A percentile compares a stretch with the other conserved stretches of the same genome.
Evolutionary conservation across 1,140 invertebrate genomes (phyloP).

Genomic region (Orchestia grillus): DNA sequence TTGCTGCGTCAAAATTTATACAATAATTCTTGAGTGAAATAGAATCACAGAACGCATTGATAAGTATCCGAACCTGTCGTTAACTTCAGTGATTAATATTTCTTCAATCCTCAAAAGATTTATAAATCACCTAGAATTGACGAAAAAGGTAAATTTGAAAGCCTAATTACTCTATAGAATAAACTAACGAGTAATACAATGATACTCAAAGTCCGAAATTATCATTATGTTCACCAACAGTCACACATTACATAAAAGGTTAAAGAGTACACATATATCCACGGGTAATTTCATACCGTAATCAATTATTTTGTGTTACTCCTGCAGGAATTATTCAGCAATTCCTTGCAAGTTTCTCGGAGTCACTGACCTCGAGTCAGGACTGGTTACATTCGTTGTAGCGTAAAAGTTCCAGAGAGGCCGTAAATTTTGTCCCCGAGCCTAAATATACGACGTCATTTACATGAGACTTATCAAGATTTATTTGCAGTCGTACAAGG

Average conservation of each 20-base stretch:
- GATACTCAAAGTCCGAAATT: neutral
- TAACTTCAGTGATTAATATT: neutral
- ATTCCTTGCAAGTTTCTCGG: neutral
- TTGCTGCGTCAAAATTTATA: no score
- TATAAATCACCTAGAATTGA: neutral
- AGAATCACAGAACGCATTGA: neutral
- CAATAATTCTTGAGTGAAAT: neutral
- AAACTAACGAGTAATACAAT: neutral
- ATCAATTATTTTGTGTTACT: neutral
- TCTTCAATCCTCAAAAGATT: neutral
- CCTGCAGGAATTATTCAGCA: neutral
- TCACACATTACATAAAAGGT: neutral
- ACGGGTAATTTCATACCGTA: neutral
- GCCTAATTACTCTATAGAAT: neutral
- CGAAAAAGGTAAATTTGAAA: neutral
- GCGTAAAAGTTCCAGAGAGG: neutral
- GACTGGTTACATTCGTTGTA: neutral
- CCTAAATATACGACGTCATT: neutral
- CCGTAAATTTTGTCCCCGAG: neutral
- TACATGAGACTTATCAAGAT: conserved; percentile 1
- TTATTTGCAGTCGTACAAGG: neutral
- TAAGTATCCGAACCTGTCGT: neutral
- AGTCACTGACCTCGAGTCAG: neutral
- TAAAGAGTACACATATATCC: neutral
- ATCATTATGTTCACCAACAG: neutral